Evolutionary conservation across 2,888 invertebrate genomes (phyloP).

Genomic region (Epirrita christyi): DNA sequence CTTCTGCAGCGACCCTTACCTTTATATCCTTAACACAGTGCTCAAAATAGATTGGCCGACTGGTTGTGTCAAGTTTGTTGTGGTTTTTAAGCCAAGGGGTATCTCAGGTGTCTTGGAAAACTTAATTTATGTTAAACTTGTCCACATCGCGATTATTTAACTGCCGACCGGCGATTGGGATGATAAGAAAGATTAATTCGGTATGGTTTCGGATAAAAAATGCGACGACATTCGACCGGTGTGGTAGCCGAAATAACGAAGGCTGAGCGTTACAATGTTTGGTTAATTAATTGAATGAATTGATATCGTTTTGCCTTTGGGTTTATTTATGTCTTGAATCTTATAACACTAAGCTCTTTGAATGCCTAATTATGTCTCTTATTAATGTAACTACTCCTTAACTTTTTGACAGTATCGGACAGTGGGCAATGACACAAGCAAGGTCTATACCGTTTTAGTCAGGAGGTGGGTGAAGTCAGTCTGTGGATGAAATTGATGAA

Average conservation of each 20-base stretch:
- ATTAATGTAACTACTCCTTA: too few relatives aligned
- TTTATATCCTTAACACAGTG: conserved; percentile 37
- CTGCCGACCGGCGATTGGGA: conserved; percentile 68
- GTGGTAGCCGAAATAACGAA: conserved; percentile 28
- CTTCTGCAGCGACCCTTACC: conserved; percentile 17
- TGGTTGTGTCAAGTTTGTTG: conserved; percentile 32
- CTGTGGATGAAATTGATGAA: too few relatives aligned
- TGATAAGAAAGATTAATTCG: conserved; percentile 81
- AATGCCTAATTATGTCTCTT: too few relatives aligned
- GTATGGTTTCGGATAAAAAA: conserved; percentile 61
- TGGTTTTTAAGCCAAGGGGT: conserved; percentile 69
- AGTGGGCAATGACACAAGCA: too few relatives aligned
- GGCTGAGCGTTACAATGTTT: conserved; percentile 18
- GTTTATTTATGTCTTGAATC: conserved; percentile 14
- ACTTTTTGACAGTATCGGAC: too few relatives aligned
- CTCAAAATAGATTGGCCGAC: conserved; percentile 38
- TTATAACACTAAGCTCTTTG: not conserved
- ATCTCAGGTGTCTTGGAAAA: conserved; percentile 81
- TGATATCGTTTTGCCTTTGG: conserved; percentile 24
- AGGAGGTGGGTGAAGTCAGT: too few relatives aligned
- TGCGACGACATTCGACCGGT: conserved; percentile 63
- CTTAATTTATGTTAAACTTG: conserved; percentile 84
- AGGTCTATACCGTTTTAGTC: too few relatives aligned
- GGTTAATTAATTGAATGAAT: conserved; percentile 32
- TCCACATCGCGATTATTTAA: conserved; percentile 79